Conservation (phyloP, 2,888 invertebrate genomes). For the Crocallis elinguaria region DNA sequence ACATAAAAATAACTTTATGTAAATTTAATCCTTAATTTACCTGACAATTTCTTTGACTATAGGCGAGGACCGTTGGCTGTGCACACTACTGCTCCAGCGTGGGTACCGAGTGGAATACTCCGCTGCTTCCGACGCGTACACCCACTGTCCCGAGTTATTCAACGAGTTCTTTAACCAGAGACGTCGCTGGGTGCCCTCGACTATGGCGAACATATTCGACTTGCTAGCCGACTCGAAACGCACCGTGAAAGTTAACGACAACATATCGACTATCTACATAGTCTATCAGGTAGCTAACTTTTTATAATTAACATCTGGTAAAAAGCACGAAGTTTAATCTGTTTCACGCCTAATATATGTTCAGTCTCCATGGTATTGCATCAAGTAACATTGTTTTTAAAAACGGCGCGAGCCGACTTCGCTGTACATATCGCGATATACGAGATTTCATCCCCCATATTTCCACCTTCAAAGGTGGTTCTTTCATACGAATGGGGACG, state of each 20-base stretch:
- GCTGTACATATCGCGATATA: no score
- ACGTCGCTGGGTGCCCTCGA: slow-evolving; percentile 98
- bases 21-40: not conserved
- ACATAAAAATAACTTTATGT: not conserved
- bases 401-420: no score
- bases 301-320: not conserved
- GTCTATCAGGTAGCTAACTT: slow-evolving; percentile 80
- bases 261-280: slow-evolving; percentile 93
- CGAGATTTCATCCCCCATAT: no score
- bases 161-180: slow-evolving; percentile 97
- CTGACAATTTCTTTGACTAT: not conserved
- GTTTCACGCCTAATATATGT: no score
- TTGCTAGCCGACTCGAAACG: slow-evolving; percentile 90
- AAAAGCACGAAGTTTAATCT: no score
- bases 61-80: slow-evolving; percentile 98
- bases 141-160: slow-evolving; percentile 96
- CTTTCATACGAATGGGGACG: no score
- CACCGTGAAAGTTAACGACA: slow-evolving; percentile 93
- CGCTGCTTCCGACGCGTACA: slow-evolving; percentile 97
- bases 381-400: no score
- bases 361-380: no score
- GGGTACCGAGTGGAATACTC: slow-evolving; percentile 97
- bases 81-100: slow-evolving; percentile 95
- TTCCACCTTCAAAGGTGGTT: no score
- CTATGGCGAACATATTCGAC: slow-evolving; percentile 97